Evolutionary conservation across 2,797 vertebrate species (phyloP), one percentile per base, ranked within the genome.

Genomic region (Gila robusta): DNA sequence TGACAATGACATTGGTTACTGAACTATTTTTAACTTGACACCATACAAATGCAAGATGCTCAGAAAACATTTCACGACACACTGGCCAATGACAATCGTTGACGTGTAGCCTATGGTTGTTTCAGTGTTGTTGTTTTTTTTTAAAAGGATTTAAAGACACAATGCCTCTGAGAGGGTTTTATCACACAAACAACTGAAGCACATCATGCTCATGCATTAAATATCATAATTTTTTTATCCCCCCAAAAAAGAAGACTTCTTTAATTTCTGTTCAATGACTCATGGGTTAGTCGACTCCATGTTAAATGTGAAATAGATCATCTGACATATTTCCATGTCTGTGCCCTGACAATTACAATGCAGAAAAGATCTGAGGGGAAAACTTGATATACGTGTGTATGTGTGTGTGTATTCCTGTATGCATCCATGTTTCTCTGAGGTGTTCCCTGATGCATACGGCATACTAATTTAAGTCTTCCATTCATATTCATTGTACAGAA

Each of bases 401-500:
- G 52, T 28, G 9, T 82, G n/a, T 32, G 37, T 32, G n/a, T 59
- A 17, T 66, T 66, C 26, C 41, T 49, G 28, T 70, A 62, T 32
- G 39, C 39, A 66, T 37, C 17, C 28, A 76, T 37, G 41, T 64
- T 76, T 74, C 72, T 59, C 82, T 66, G 28, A 83, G 72, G 44
- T 69, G 8, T 26, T 84, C 1, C 62, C 9, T 49, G 37, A 41
- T 28, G 49, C 28, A 70, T 70, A 77, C 16, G 21, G 41, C 37
- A 59, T 76, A 77, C 62, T 70, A 72, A 84, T 72, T 26, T 78
- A 87, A 74, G 26, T 39, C 64, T 81, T 77, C 49, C 12, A 84
- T 84, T 77, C 82, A 82, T 85, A 85, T 73, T 85, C 64, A 71
- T 37, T 69, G 41, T 69, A 71, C 35, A 76, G 28, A 70, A 84